These are phyloP conservation scores for Agrypnus murinus DNA, from an alignment of 2,888 invertebrate genomes.

Conservation along the genomic window DNA sequence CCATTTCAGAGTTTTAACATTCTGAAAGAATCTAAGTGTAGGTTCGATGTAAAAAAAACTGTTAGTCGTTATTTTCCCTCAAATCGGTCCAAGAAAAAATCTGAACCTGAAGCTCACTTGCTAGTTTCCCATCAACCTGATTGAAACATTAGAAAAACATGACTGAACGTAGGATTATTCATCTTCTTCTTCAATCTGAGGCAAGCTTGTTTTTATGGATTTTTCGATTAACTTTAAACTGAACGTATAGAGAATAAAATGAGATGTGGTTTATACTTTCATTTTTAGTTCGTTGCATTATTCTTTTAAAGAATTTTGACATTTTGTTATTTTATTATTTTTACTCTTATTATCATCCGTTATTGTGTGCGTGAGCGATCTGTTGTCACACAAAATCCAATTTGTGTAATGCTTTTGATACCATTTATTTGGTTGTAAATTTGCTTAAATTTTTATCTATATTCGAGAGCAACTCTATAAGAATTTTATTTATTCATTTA, in stretches of 20 bases:
- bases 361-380: constrained; percentile 44
- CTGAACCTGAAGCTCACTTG: constrained; percentile 55
- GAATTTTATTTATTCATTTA: background rate
- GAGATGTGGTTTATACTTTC: background rate
- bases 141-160: constrained; percentile 63
- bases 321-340: constrained; percentile 20
- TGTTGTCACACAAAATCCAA: constrained; percentile 48
- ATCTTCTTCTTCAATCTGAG: constrained; percentile 52
- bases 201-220: constrained; percentile 39
- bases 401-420: constrained; percentile 45
- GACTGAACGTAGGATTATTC: constrained; percentile 51
- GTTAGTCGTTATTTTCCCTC: constrained; percentile 44
- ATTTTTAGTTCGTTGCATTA: constrained; percentile 10
- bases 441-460: constrained; percentile 29
- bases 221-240: constrained; percentile 39
- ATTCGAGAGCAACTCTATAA: constrained; percentile 15
- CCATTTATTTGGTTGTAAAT: constrained; percentile 27
- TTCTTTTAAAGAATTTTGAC: constrained; percentile 13
- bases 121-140: constrained; percentile 60
- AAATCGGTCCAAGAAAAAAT: constrained; percentile 56
- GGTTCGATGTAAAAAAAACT: constrained; percentile 14
- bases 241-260: constrained; percentile 10
- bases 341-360: constrained; percentile 9
- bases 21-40: too few relatives aligned
- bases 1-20: too few relatives aligned